Percentiles rank a stretch among this genome's conserved stretches.
Evolutionary conservation across 2,113 vertebrate genomes (phyloP).

Genomic region (Glareola pratincola): DNA sequence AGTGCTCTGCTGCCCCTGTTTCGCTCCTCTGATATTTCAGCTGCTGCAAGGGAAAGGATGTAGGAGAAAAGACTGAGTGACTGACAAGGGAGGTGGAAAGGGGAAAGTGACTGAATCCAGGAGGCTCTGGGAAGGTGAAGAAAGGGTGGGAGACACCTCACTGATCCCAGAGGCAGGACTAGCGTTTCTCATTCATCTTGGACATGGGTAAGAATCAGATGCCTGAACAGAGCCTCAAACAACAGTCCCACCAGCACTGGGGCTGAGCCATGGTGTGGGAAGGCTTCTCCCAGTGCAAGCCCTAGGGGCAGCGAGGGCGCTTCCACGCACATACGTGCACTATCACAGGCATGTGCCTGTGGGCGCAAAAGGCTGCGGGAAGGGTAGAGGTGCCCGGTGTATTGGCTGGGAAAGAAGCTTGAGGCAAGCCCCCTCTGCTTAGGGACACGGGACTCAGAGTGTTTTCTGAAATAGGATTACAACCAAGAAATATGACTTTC

Average conservation of each 20-base stretch:
- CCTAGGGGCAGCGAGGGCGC: not conserved
- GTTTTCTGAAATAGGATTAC: conserved; percentile 26
- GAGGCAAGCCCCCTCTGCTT: not conserved
- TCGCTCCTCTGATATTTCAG: fast-evolving
- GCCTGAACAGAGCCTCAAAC: not conserved
- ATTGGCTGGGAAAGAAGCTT: not conserved
- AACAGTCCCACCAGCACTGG: not conserved
- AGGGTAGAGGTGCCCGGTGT: fast-evolving
- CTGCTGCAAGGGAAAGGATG: not conserved
- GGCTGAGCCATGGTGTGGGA: not conserved
- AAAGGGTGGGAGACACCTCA: not conserved
- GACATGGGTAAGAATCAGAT: not conserved
- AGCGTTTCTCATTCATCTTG: not conserved
- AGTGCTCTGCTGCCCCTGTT: not conserved
- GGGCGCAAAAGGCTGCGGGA: not conserved
- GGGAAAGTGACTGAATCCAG: not conserved
- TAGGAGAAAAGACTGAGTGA: not conserved
- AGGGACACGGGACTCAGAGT: not conserved
- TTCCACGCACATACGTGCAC: fast-evolving
- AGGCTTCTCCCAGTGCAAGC: not conserved
- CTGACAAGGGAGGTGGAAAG: not conserved
- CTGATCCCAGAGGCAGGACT: not conserved
- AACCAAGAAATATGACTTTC: not conserved
- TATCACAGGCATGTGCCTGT: not conserved
- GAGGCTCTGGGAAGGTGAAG: not conserved